Evolutionary conservation across 1,140 invertebrate species (phyloP), one percentile per base, ranked within the genome.

Genomic region (Zaprionus vittiger): DNA sequence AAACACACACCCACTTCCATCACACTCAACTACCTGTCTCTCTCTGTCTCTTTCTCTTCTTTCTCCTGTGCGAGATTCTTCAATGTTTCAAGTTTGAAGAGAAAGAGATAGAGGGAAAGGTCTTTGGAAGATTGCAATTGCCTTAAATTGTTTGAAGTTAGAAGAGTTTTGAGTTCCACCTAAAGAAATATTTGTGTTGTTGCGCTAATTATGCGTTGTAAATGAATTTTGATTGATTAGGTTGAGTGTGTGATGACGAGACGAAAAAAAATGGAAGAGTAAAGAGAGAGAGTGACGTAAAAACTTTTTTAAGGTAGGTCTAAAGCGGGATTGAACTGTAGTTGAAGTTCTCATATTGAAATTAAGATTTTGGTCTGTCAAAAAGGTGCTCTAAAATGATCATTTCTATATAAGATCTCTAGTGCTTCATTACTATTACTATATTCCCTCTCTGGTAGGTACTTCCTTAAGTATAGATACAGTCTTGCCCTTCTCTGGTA

Each of bases 61-160:
- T 34, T 70, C 56, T 74, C 65, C 56, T 67, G 55, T 4, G 57
- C 62, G 52, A 70, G 62, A 63, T 81, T 77, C 70, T 47, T 47
- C 41, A 47, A n/a, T 17, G 41, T 2, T 47, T 47, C n/a, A 24
- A 24, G 47, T 52, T 52, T 52, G 11, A 52, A 24, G 47, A 52
- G 11, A 12, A 5, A 31, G 31, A 54, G 44, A 20, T n/a, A 61
- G 62, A 14, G 79, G 79, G 82, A 84, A 84, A 84, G 82, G 82
- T 70, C 3, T 47, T 63, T 67, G 49, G 52, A 11, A 24, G 17
- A 6, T 44, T 17, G 37, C 12, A 11, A 47, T 11, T n/a, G 7
- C 7, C 41, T 47, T 17, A 9, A 47, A 47, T 17, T 17, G 41
- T 47, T 47, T 47, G 2, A 0, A 17, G 7, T 47, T 38, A 15